A percentile compares a stretch with the other conserved stretches of the same genome.
Conservation (phyloP, 1,140 invertebrate genomes). For the Diachasma alloeum region DNA sequence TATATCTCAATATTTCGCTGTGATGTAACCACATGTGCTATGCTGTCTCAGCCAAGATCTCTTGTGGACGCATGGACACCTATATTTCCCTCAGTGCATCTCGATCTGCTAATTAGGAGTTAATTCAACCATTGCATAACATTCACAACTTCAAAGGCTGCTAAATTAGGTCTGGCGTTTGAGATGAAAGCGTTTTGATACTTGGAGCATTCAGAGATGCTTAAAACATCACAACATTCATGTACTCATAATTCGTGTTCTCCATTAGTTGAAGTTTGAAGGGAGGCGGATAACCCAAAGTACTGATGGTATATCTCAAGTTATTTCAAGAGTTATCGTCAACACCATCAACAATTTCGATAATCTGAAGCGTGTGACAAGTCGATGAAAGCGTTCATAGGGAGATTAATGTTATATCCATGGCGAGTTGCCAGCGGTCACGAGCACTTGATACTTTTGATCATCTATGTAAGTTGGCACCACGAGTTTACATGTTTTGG, state of each 20-base stretch:
- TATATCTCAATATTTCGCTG: background rate
- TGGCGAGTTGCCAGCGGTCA: conserved; percentile 18
- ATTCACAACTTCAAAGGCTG: background rate
- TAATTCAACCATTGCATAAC: background rate
- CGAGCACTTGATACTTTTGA: background rate
- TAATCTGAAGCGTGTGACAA: conserved; percentile 1
- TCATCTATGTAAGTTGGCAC: background rate
- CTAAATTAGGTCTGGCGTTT: background rate
- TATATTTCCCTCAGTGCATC: background rate
- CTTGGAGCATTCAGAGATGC: background rate
- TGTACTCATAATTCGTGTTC: background rate
- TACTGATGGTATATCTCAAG: background rate
- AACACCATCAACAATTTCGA: background rate
- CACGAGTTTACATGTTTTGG: background rate
- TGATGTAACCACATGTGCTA: background rate
- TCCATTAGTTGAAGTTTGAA: background rate
- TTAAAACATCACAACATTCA: background rate
- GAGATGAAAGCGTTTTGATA: background rate
- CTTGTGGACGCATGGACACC: background rate
- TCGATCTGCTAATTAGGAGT: background rate
- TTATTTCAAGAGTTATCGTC: background rate
- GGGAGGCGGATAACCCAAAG: background rate
- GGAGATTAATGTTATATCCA: conserved; percentile 8
- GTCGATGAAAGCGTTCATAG: background rate
- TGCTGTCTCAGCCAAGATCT: background rate